These are phyloP conservation scores for Paradisaea rubra DNA, from an alignment of 2,113 vertebrate species.

Conservation along the genomic window DNA sequence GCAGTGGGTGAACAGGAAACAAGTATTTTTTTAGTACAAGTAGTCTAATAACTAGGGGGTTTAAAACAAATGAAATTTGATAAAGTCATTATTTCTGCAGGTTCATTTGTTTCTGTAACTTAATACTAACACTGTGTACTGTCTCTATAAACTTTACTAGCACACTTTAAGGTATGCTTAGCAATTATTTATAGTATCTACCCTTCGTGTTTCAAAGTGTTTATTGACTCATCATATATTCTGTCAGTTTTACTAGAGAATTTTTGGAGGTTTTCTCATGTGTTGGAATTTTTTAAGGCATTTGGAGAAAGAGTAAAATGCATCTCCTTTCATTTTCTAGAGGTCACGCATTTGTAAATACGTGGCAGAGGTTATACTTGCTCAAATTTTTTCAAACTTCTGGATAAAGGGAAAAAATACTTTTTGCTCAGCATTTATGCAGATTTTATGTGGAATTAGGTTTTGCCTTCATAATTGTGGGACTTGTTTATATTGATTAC, in stretches of 20 bases:
- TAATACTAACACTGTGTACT: neutral
- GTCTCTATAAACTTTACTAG: neutral
- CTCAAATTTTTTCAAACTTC: neutral
- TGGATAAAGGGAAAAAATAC: neutral
- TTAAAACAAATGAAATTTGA: neutral
- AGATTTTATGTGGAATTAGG: neutral
- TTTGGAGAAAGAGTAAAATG: neutral
- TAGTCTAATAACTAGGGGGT: neutral
- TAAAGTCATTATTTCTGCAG: neutral
- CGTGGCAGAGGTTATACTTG: neutral
- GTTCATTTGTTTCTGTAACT: neutral
- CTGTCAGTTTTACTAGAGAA: neutral
- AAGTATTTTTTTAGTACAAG: neutral
- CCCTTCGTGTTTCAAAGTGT: neutral
- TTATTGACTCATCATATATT: neutral
- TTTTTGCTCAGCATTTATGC: neutral
- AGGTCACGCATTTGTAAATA: neutral
- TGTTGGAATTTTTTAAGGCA: neutral
- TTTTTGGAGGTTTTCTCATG: neutral
- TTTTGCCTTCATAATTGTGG: neutral
- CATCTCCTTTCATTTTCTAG: neutral
- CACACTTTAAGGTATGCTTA: neutral
- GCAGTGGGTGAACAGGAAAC: constrained; percentile 6
- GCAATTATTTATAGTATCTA: neutral
- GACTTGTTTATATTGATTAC: neutral